phyloP scores from a whole-genome alignment of 2,113 vertebrate species.

The Otis tarda region DNA sequence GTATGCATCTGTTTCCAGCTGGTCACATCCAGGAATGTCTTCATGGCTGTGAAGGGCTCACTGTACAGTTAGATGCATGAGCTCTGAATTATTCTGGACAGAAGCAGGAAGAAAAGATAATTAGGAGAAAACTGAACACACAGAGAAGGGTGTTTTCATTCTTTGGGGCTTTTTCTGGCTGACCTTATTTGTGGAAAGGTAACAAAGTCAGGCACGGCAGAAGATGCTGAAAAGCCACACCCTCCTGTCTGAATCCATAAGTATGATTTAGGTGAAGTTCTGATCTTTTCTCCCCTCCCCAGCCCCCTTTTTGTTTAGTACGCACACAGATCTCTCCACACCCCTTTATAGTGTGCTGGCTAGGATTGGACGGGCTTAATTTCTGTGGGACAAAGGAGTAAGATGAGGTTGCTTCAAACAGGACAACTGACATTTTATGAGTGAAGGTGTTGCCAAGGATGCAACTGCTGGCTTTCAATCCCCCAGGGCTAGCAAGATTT shows the following conservation, averaged over 20 bases:
- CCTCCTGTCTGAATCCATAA: background rate
- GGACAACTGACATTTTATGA: background rate
- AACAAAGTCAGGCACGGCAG: background rate
- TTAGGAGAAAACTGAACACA: background rate
- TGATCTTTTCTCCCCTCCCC: background rate
- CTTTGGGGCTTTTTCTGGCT: background rate
- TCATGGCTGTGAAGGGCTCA: background rate
- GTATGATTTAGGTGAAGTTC: background rate
- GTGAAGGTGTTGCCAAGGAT: background rate
- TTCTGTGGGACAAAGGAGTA: background rate
- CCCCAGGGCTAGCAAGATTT: background rate
- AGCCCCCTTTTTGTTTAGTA: background rate
- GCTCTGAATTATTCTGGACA: slow-evolving; percentile 56
- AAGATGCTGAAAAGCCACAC: background rate
- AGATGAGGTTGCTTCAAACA: background rate
- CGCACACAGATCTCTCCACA: background rate
- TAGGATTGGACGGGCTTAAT: background rate
- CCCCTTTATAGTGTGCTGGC: background rate
- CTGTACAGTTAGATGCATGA: slow-evolving; percentile 13
- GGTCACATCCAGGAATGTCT: slow-evolving; percentile 13
- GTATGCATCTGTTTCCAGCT: slow-evolving; percentile 19
- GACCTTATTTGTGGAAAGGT: background rate
- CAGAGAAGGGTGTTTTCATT: background rate
- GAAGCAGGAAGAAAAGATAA: slow-evolving; percentile 24
- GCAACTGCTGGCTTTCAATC: background rate